These are phyloP conservation scores for Psittacula cyanocephala DNA, from an alignment of 2,113 vertebrate species.

Conservation along the genomic window DNA sequence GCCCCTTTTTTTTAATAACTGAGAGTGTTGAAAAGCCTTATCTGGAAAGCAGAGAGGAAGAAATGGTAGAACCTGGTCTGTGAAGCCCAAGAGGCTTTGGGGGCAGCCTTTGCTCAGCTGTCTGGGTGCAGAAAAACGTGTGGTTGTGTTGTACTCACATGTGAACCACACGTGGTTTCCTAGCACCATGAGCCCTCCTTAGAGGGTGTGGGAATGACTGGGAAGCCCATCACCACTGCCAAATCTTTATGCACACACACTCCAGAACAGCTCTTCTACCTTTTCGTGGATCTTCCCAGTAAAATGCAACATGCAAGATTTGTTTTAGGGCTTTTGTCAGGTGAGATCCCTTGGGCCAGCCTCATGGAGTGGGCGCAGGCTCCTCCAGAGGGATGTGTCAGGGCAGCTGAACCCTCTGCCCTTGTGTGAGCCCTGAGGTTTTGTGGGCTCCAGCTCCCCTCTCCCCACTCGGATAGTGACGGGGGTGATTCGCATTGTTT, in stretches of 20 bases:
- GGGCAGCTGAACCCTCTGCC: background rate
- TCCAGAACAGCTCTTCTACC: background rate
- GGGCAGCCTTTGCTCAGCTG: background rate
- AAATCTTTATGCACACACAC: rapidly evolving
- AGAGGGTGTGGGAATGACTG: background rate
- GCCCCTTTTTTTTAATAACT: too few relatives aligned
- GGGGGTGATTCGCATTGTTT: background rate
- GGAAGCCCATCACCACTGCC: background rate
- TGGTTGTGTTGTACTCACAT: background rate
- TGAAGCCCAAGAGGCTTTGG: rapidly evolving
- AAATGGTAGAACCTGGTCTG: background rate
- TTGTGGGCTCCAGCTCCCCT: background rate
- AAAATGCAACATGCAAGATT: background rate
- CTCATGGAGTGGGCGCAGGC: rapidly evolving
- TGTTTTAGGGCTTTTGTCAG: background rate
- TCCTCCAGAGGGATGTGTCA: rapidly evolving
- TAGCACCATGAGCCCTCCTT: background rate
- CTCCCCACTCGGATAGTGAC: rapidly evolving
- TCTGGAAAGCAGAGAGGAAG: background rate
- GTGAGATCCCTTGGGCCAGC: rapidly evolving
- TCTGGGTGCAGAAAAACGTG: background rate
- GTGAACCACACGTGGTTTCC: background rate
- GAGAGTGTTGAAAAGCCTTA: background rate
- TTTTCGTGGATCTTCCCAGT: background rate
- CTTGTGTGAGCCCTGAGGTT: rapidly evolving